These are phyloP conservation scores for Mastacembelus armatus DNA, from an alignment of 2,797 vertebrate genomes.

Conservation along the genomic window DNA sequence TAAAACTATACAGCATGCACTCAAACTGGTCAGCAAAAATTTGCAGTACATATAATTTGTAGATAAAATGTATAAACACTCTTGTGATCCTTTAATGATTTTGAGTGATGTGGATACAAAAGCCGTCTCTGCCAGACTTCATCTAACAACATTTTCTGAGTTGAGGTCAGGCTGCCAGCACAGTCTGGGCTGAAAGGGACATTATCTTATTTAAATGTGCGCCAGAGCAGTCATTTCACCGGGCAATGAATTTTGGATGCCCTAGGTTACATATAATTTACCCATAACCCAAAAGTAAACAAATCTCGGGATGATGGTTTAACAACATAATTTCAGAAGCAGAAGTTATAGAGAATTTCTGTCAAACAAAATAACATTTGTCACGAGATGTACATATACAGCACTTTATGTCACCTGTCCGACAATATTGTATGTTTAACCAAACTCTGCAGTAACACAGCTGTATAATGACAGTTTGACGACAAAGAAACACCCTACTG, in stretches of 20 bases:
- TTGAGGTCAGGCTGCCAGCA: slow-evolving; percentile 50
- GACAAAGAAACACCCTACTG: not conserved
- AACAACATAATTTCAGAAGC: slow-evolving; percentile 22
- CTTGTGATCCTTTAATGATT: slow-evolving; percentile 10
- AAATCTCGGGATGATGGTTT: slow-evolving; percentile 14
- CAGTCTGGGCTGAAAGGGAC: slow-evolving; percentile 24
- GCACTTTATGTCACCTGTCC: not conserved
- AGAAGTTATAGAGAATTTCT: not conserved
- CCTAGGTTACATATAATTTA: slow-evolving; percentile 58
- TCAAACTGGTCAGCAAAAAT: not conserved
- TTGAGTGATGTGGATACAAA: slow-evolving; percentile 14
- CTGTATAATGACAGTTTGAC: slow-evolving; percentile 5
- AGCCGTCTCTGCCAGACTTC: slow-evolving; percentile 4
- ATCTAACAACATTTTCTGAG: slow-evolving; percentile 38
- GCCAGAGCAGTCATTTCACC: slow-evolving; percentile 40
- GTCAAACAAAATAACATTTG: no score
- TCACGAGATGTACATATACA: not conserved
- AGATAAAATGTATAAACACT: not conserved
- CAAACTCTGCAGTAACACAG: not conserved
- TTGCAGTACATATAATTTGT: not conserved
- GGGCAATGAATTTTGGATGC: slow-evolving; percentile 36
- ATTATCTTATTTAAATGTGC: slow-evolving; percentile 55
- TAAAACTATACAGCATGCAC: not conserved
- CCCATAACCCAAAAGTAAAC: slow-evolving; percentile 51
- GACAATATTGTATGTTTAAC: not conserved